Conservation (phyloP, 2,113 vertebrate species). For the Mungos mungo region DNA sequence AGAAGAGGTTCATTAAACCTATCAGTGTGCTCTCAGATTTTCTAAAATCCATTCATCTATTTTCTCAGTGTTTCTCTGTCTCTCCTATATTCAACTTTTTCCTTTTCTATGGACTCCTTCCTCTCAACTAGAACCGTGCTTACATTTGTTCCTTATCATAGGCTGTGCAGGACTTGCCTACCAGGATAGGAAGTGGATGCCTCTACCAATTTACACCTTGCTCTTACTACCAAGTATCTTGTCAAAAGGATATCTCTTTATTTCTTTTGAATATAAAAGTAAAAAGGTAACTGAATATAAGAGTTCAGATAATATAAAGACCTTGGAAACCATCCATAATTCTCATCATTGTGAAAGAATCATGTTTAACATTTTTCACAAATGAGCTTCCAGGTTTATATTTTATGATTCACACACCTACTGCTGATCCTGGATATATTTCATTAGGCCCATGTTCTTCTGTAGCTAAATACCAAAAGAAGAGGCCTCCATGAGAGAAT, state of each 20-base stretch:
- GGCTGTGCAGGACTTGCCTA: not conserved
- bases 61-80: not conserved
- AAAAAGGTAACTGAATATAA: not conserved
- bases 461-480: not conserved
- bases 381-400: not conserved
- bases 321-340: not conserved
- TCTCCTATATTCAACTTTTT: not conserved
- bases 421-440: not conserved
- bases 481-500: not conserved
- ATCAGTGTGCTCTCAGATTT: not conserved
- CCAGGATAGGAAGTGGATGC: not conserved
- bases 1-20: not conserved
- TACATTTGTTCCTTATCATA: not conserved
- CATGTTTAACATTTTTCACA: not conserved
- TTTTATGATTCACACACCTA: not conserved
- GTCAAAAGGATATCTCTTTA: not conserved
- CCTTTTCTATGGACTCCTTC: not conserved
- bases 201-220: not conserved
- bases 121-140: not conserved
- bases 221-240: not conserved
- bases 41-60: not conserved
- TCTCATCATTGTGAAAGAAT: constrained; percentile 18
- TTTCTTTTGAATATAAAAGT: not conserved
- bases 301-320: not conserved
- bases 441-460: not conserved